Evolutionary conservation across 2,113 vertebrate genomes (phyloP), one percentile per base, ranked within the genome.

Genomic region (Girardinichthys multiradiatus): DNA sequence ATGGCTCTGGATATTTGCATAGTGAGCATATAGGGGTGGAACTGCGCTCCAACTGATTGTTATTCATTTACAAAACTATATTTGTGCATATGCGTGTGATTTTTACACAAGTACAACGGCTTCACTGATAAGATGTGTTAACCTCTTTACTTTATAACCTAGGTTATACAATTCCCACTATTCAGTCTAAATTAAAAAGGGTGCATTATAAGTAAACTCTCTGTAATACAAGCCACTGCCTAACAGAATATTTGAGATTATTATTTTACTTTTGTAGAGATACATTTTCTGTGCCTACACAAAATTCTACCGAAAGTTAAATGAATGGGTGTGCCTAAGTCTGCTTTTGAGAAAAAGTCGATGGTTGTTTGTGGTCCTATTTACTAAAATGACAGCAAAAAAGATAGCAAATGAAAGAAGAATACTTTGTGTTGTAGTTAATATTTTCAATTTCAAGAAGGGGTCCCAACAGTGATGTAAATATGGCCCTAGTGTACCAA

Each of bases 1-100:
- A 76, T 70, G 75, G 54, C 27, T 37, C 17, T 60, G 63, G 51
- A 72, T 69, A 86, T 89, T 90, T 89, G 88, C 85, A 87, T 87
- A 70, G 9, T 2, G 10, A 54, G 62, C 86, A 83, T 81, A 33
- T 60, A 79, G 24, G 74, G 69, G 62, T n/a, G n/a, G 78, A 77
- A 64, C 72, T 57, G 31, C 33, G 64, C 65, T 69, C 79, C 27
- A 69, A 79, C 74, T 73, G 70, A 64, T n/a, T 58, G 70, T 73
- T 74, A 67, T 61, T 76, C 35, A n/a, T 39, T 68, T 54, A 29
- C 77, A 60, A 65, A 57, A n/a, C 30, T 31, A 57, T 37, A 37
- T 19, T 39, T 65, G 39, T 70, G 48, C 13, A 17, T 11, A 6
- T 51, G 27, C 17, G n/a, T 60, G 61, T 72, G 60, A 54, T 54